Evolutionary conservation across 2,113 vertebrate genomes (phyloP).

Genomic region (Cyanistes caeruleus): DNA sequence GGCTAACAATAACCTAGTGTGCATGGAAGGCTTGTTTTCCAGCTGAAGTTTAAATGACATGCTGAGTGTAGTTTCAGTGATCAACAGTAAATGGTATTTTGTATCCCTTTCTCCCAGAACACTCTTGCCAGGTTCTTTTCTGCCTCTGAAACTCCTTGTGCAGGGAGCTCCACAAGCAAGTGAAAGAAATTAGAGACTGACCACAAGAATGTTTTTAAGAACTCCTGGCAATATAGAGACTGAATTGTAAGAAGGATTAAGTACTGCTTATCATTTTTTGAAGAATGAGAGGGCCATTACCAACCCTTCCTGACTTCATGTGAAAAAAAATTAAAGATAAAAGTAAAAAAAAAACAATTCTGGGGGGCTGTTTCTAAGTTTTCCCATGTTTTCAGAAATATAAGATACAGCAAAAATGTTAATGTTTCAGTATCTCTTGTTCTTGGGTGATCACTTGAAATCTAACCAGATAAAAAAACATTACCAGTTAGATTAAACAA

Average conservation of each 20-base stretch:
- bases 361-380: background rate
- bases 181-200: background rate
- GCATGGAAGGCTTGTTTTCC: background rate
- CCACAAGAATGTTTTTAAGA: constrained; percentile 17
- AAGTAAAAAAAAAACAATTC: background rate
- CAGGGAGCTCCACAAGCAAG: background rate
- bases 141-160: background rate
- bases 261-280: background rate
- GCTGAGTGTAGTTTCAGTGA: background rate
- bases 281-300: background rate
- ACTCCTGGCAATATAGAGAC: background rate
- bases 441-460: background rate
- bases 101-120: background rate
- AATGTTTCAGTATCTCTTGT: background rate
- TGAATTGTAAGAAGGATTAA: background rate
- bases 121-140: background rate
- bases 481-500: background rate
- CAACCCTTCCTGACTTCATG: background rate
- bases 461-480: background rate
- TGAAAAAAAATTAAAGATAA: background rate
- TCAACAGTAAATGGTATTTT: background rate
- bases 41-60: background rate
- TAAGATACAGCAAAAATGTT: background rate
- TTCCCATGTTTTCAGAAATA: background rate
- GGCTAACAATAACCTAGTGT: background rate